Percentiles rank a stretch among this genome's conserved stretches.
phyloP scores from a whole-genome alignment of 2,888 invertebrate species.

The Drosophila niveifrons region DNA sequence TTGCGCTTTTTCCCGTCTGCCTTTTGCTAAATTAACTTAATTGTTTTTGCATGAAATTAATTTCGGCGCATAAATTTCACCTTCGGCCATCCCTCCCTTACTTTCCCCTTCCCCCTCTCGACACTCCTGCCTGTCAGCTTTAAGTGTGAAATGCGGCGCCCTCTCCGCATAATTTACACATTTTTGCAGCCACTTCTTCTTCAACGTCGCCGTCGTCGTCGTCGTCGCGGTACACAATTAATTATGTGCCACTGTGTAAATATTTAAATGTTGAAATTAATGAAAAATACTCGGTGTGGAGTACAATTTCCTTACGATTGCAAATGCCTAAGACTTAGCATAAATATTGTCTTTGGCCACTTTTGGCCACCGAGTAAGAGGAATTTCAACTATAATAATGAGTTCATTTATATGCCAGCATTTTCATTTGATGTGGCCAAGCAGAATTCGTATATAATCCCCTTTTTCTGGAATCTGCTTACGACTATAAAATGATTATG shows the following conservation, averaged over 20 bases:
- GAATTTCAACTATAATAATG: conserved; percentile 57
- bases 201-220: background rate
- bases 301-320: conserved; percentile 65
- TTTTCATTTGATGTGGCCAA: conserved; percentile 43
- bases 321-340: conserved; percentile 60
- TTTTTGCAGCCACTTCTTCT: conserved; percentile 67
- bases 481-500: conserved; percentile 11
- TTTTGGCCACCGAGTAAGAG: conserved; percentile 15
- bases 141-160: conserved; percentile 78
- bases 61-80: conserved; percentile 79
- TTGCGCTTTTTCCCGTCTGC: conserved; percentile 66
- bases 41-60: conserved; percentile 82
- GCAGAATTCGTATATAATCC: conserved; percentile 3
- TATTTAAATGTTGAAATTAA: conserved; percentile 78
- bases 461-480: background rate
- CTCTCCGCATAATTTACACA: conserved; percentile 74
- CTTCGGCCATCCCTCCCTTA: conserved; percentile 59
- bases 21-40: conserved; percentile 80
- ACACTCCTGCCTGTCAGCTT: conserved; percentile 68
- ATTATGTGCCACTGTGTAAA: conserved; percentile 76
- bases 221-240: conserved; percentile 63
- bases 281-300: conserved; percentile 65
- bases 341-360: conserved; percentile 64
- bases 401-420: conserved; percentile 79
- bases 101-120: background rate